These are phyloP conservation scores for Dioctria linearis DNA, from an alignment of 2,888 invertebrate species.

Conservation along the genomic window DNA sequence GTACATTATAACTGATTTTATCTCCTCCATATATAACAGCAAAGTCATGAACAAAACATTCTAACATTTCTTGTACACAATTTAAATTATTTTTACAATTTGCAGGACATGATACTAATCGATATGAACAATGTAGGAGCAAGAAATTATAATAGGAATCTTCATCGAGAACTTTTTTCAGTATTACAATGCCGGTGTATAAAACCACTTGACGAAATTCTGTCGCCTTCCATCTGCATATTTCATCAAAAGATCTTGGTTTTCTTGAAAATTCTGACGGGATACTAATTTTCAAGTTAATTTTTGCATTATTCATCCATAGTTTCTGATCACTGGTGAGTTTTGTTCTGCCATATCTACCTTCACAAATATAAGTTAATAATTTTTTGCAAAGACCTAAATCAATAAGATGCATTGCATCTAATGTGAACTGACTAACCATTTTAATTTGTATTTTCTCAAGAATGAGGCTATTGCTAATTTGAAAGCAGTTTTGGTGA, in stretches of 20 bases:
- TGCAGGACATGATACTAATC: neutral
- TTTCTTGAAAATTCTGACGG: conserved; percentile 49
- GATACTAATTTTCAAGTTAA: conserved; percentile 22
- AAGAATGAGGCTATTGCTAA: neutral
- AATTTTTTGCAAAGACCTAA: conserved; percentile 56
- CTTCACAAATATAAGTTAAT: neutral
- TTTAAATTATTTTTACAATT: neutral
- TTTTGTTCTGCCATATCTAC: neutral
- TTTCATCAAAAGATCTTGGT: conserved; percentile 14
- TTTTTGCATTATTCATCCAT: too few species aligned
- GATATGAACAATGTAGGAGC: neutral
- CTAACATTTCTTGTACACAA: neutral
- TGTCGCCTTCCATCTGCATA: neutral
- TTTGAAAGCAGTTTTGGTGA: conserved; percentile 16
- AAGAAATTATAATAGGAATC: conserved; percentile 17
- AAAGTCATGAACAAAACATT: conserved; percentile 13
- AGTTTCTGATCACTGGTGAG: neutral
- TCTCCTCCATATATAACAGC: neutral
- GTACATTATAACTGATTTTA: neutral
- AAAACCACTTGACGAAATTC: too few species aligned
- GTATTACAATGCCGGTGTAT: too few species aligned
- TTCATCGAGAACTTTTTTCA: neutral
- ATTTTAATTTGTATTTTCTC: conserved; percentile 33
- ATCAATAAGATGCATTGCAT: conserved; percentile 54
- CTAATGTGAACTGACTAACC: conserved; percentile 54